Conservation (phyloP, 2,888 invertebrate species). For the Spicauda simplicius region DNA sequence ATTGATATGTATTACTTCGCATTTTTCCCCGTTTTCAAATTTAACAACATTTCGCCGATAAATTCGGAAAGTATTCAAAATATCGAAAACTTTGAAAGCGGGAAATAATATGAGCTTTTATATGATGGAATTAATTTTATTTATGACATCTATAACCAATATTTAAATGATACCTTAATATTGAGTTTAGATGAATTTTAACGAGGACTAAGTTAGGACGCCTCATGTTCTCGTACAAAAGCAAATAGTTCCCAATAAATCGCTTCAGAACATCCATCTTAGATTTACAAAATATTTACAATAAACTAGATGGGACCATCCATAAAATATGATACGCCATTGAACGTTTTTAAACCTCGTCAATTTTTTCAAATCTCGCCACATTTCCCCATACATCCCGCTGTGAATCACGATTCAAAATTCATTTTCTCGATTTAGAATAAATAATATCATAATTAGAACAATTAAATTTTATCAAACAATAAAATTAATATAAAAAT, state of each 20-base stretch:
- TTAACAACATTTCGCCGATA: conserved; percentile 23
- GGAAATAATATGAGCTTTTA: conserved; percentile 46
- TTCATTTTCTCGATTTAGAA: background rate
- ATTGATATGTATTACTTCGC: conserved; percentile 65
- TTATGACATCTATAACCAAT: background rate
- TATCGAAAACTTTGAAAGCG: conserved; percentile 45
- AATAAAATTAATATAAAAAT: background rate
- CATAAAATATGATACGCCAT: background rate
- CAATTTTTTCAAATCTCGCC: background rate
- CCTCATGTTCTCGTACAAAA: conserved; percentile 1
- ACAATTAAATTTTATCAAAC: background rate
- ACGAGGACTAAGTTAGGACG: background rate
- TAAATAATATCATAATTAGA: background rate
- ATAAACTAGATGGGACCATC: conserved; percentile 22
- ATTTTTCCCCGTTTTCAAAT: conserved; percentile 42
- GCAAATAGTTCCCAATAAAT: conserved; percentile 35
- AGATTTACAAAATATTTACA: conserved; percentile 47
- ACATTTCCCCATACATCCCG: background rate
- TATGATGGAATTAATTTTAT: conserved; percentile 11
- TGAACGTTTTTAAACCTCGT: background rate
- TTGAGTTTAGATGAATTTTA: background rate
- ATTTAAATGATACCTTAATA: background rate
- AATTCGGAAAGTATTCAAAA: conserved; percentile 27
- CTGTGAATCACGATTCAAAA: background rate
- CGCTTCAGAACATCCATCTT: conserved; percentile 35